Evolutionary conservation across 2,888 invertebrate genomes (phyloP).

Genomic region (Drosophila leonis): DNA sequence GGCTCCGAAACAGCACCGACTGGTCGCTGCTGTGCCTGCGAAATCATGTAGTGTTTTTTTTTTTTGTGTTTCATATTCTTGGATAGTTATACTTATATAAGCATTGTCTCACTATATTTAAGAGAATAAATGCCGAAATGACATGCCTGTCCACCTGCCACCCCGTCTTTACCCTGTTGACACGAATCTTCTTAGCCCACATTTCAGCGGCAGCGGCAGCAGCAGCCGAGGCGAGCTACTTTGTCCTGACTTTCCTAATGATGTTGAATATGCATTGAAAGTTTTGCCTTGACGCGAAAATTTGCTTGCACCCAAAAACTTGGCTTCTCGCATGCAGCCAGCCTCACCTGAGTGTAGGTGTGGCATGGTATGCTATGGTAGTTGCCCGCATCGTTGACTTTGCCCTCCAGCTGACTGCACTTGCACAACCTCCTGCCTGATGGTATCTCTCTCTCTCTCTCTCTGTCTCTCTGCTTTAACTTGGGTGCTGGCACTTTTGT

Average conservation of each 20-base stretch:
- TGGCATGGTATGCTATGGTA: background rate
- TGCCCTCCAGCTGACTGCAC: conserved; percentile 25
- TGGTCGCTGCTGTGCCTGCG: conserved; percentile 41
- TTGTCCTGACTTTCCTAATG: conserved; percentile 79
- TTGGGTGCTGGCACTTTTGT: conserved; percentile 44
- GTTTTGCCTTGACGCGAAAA: conserved; percentile 67
- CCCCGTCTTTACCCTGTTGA: background rate
- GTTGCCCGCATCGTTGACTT: conserved; percentile 44
- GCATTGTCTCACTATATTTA: conserved; percentile 36
- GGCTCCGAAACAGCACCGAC: background rate
- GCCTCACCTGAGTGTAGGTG: conserved; percentile 56
- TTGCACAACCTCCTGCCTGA: conserved; percentile 22
- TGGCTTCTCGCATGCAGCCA: conserved; percentile 31
- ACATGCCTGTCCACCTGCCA: conserved; percentile 1
- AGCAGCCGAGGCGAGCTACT: conserved; percentile 49
- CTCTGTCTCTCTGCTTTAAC: conserved; percentile 12
- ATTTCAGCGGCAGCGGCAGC: conserved; percentile 60
- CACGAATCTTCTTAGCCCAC: conserved; percentile 53
- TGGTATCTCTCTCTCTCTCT: conserved; percentile 6
- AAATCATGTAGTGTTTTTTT: conserved; percentile 39
- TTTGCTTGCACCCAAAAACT: conserved; percentile 50
- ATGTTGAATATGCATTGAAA: conserved; percentile 82
- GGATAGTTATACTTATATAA: conserved; percentile 27
- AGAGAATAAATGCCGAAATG: conserved; percentile 27
- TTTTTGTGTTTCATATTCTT: conserved; percentile 17